Evolutionary conservation across 2,113 vertebrate genomes (phyloP).

Genomic region (Diadophis punctatus): DNA sequence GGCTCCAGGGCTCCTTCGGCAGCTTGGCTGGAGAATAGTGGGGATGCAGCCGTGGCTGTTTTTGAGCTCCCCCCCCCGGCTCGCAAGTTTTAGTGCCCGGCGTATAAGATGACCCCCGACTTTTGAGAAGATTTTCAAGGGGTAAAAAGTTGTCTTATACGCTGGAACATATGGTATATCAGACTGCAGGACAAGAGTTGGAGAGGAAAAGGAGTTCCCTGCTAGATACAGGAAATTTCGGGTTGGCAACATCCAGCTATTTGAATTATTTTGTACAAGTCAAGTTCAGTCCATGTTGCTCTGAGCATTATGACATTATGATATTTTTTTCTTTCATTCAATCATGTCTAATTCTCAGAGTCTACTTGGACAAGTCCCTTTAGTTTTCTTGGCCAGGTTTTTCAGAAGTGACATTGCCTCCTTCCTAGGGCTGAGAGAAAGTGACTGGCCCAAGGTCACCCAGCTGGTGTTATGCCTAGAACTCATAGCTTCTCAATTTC

Average conservation of each 20-base stretch:
- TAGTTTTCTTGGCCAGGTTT: neutral
- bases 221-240: neutral
- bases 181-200: neutral
- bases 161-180: too few species aligned
- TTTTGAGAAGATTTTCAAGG: too few species aligned
- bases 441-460: neutral
- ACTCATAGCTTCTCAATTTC: neutral
- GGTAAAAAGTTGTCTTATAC: too few species aligned
- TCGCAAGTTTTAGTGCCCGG: too few species aligned
- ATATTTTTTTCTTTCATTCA: neutral
- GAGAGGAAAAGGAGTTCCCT: neutral
- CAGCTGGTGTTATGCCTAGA: neutral
- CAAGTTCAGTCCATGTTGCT: neutral
- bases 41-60: too few species aligned
- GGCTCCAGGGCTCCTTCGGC: too few species aligned
- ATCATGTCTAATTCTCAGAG: neutral
- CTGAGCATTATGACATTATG: neutral
- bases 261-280: neutral
- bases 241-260: neutral
- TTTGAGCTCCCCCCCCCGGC: too few species aligned
- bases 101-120: too few species aligned
- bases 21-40: too few species aligned
- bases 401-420: neutral
- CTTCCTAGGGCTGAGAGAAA: neutral
- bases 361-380: neutral